A percentile compares a stretch with the other conserved stretches of the same genome.
phyloP scores from a whole-genome alignment of 2,797 vertebrate genomes.

The Xiphorhynchus erythropygius region DNA sequence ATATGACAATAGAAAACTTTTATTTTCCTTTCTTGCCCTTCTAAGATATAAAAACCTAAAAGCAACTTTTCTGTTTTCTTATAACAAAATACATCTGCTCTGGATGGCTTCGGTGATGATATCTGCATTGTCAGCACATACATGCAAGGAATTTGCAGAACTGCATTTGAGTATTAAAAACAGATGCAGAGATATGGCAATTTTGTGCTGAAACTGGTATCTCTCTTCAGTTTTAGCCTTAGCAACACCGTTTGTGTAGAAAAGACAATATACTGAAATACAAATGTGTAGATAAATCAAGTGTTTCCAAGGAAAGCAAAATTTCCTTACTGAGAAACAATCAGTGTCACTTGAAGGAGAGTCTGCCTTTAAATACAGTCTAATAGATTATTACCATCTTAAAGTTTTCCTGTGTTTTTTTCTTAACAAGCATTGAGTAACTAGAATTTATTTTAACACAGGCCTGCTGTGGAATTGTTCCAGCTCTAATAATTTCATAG shows the following conservation, averaged over 20 bases:
- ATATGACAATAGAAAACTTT: not conserved
- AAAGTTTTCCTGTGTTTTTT: not conserved
- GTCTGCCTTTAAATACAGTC: not conserved
- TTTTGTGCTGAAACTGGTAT: not conserved
- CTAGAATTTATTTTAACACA: not conserved
- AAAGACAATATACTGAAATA: not conserved
- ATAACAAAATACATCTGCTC: not conserved
- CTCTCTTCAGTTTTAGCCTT: not conserved
- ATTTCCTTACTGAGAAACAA: not conserved
- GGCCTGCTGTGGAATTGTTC: not conserved
- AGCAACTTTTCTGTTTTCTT: not conserved
- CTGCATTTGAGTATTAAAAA: not conserved
- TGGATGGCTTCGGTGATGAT: not conserved
- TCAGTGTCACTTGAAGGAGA: not conserved
- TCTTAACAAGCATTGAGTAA: not conserved
- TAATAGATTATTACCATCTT: not conserved
- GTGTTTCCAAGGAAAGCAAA: not conserved
- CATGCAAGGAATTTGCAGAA: rapidly evolving
- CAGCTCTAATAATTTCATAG: not conserved
- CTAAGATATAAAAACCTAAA: not conserved
- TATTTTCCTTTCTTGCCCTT: not conserved
- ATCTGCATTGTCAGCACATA: not conserved
- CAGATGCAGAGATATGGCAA: not conserved
- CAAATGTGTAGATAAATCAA: not conserved
- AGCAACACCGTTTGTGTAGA: not conserved